Conservation (phyloP, 92 coral and sea anemone species). For the Actinostola sp. region DNA sequence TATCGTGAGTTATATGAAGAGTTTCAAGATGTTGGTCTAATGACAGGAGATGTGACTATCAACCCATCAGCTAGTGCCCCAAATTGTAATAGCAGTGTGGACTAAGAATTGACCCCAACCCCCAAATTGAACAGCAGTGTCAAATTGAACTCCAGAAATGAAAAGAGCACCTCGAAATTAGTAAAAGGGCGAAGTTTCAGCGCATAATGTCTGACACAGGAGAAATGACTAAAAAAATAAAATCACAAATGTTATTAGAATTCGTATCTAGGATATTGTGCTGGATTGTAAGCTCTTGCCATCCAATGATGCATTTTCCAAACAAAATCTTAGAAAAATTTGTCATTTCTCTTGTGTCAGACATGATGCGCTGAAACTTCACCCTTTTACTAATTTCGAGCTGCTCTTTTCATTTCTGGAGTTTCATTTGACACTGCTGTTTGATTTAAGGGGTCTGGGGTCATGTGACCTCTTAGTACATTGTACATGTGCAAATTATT, state of each 20-base stretch:
- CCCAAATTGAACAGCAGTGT: background rate
- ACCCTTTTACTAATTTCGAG: background rate
- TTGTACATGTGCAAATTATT: background rate
- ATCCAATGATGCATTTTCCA: too few species aligned
- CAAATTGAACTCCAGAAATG: conserved; percentile 4
- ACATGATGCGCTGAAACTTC: too few species aligned
- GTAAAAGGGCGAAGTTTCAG: too few species aligned
- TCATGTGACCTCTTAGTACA: background rate
- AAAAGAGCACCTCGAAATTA: too few species aligned
- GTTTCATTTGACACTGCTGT: background rate
- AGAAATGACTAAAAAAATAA: too few species aligned
- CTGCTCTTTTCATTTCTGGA: background rate
- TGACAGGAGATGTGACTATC: conserved; percentile 99
- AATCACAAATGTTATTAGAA: too few species aligned
- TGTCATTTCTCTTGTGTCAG: too few species aligned
- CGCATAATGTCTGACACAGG: too few species aligned
- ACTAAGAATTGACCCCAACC: background rate
- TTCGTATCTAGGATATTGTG: too few species aligned
- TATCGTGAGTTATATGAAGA: conserved; percentile 97
- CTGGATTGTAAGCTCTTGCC: too few species aligned
- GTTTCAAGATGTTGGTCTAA: conserved; percentile 97
- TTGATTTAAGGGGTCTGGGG: background rate
- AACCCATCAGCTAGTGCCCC: conserved; percentile 97
- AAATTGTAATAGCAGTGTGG: too few species aligned
- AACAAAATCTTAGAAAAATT: too few species aligned